phyloP scores from a whole-genome alignment of 2,888 invertebrate species.

The Lasioglossum leucozonium region DNA sequence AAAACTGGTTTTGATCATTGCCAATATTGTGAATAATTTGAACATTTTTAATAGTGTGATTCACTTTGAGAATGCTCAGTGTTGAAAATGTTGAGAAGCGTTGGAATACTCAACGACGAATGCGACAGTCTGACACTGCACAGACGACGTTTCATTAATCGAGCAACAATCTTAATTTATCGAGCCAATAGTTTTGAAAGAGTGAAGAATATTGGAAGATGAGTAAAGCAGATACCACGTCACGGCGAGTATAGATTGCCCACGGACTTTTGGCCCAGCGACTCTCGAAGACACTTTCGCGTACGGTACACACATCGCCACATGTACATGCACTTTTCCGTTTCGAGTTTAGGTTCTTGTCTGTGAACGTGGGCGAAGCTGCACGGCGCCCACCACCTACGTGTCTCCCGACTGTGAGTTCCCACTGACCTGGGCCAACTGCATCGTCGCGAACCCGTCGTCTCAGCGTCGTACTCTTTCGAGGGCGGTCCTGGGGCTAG shows the following conservation, averaged over 20 bases:
- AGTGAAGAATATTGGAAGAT: too few relatives aligned
- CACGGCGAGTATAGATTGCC: background rate
- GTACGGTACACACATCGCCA: background rate
- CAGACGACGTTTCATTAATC: background rate
- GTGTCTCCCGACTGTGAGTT: conserved; percentile 45
- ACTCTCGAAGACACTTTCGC: conserved; percentile 22
- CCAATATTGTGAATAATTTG: too few relatives aligned
- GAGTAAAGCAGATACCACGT: background rate
- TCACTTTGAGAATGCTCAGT: too few relatives aligned
- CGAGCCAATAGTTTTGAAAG: too few relatives aligned
- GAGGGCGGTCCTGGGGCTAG: background rate
- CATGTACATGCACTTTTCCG: background rate
- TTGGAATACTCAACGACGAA: too few relatives aligned
- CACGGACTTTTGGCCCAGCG: background rate
- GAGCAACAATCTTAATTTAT: background rate
- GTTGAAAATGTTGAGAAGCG: too few relatives aligned
- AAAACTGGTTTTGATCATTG: too few relatives aligned
- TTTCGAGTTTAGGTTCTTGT: conserved; percentile 38
- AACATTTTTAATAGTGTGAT: too few relatives aligned
- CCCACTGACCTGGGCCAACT: conserved; percentile 64
- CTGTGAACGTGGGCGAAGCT: conserved; percentile 53
- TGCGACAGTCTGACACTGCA: too few relatives aligned
- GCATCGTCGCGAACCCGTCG: conserved; percentile 21
- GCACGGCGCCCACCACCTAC: conserved; percentile 54
- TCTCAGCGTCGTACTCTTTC: conserved; percentile 12